These are phyloP conservation scores for Pollenia amentaria DNA, from an alignment of 2,888 invertebrate species.

Conservation along the genomic window DNA sequence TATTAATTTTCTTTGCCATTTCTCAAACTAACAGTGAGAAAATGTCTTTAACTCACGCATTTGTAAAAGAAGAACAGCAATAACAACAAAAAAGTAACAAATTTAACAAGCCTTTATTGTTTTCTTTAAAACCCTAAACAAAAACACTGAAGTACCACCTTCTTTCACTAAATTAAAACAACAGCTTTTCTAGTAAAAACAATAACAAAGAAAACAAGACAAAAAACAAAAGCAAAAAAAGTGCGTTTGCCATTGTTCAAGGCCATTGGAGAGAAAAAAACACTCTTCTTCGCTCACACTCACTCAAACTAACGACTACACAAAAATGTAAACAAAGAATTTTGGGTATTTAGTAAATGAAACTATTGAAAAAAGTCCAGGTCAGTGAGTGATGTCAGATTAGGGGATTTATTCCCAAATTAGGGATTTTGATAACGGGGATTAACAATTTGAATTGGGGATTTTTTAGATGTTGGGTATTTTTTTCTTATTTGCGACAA, in stretches of 20 bases:
- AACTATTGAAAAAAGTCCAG: too few species aligned
- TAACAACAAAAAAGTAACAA: neutral
- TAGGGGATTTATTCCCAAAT: too few species aligned
- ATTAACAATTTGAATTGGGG: too few species aligned
- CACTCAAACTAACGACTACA: too few species aligned
- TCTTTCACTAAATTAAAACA: neutral
- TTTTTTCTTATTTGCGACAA: too few species aligned
- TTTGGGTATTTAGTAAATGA: neutral
- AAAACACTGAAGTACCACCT: neutral
- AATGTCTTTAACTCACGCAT: slow-evolving; percentile 13
- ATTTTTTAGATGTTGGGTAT: too few species aligned
- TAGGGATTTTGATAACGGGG: too few species aligned
- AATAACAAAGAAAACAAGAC: neutral
- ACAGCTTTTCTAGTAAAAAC: neutral
- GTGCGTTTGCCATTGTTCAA: slow-evolving; percentile 33
- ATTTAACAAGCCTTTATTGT: neutral
- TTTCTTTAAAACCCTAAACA: neutral
- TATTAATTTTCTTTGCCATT: slow-evolving; percentile 3
- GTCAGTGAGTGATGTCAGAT: too few species aligned
- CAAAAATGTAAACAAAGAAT: neutral
- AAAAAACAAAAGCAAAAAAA: neutral
- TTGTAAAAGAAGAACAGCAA: neutral
- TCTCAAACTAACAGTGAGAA: neutral
- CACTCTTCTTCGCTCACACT: neutral
- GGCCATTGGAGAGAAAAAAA: neutral